Evolutionary conservation across 1,140 invertebrate species (phyloP).

Genomic region (Berghia stephanieae): DNA sequence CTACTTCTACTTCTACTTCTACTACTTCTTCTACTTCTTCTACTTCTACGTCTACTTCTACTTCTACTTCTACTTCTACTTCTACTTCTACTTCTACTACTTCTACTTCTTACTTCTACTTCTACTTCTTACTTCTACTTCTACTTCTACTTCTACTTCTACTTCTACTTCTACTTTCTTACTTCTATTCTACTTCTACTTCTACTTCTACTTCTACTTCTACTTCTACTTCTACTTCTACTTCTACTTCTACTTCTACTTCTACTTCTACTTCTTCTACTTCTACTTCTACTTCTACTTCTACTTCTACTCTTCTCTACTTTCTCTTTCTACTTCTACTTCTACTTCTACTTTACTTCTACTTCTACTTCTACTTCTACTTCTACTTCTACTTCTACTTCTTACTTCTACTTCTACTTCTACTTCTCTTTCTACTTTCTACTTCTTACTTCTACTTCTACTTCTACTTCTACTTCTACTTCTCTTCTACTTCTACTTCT

Average conservation of each 20-base stretch:
- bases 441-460: conserved; percentile 2
- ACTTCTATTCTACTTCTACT: not conserved
- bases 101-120: not conserved
- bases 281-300: not conserved
- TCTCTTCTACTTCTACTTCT: conserved; percentile 29
- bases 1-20: not conserved
- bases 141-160: not conserved
- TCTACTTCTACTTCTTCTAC: not conserved
- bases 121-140: not conserved
- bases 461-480: conserved; percentile 3
- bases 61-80: not conserved
- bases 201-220: not conserved
- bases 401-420: conserved; percentile 9
- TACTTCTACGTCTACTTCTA: not conserved
- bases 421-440: not conserved
- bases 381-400: not conserved
- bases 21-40: not conserved
- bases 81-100: not conserved
- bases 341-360: not conserved
- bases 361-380: not conserved
- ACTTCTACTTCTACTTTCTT: not conserved
- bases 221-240: not conserved
- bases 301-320: not conserved
- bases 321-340: not conserved
- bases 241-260: not conserved